phyloP scores from a whole-genome alignment of 1,140 invertebrate genomes.

The Steinernema khuongi region DNA sequence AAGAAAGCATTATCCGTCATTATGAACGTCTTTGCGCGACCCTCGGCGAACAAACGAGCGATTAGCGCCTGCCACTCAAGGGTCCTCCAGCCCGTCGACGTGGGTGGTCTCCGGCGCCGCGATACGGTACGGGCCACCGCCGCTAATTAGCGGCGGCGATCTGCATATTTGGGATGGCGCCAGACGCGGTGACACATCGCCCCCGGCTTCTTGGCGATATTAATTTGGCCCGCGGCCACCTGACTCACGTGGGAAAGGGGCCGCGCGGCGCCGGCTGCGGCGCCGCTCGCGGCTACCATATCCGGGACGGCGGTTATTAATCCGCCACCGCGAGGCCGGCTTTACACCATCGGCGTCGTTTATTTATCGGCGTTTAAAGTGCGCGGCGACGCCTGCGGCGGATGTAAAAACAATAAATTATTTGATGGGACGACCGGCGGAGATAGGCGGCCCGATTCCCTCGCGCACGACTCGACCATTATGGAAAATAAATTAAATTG shows the following conservation, averaged over 20 bases:
- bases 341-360: conserved; percentile 11
- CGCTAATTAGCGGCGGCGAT: neutral
- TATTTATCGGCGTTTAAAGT: conserved; percentile 5
- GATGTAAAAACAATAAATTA: conserved; percentile 14
- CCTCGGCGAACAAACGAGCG: conserved; percentile 16
- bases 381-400: neutral
- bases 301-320: neutral
- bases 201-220: conserved; percentile 6
- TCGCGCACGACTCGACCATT: conserved; percentile 11
- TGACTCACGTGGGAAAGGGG: no score
- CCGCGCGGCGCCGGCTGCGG: no score
- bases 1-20: conserved; percentile 13
- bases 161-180: neutral
- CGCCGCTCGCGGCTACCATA: conserved; percentile 10
- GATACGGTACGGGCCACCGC: no score
- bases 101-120: neutral
- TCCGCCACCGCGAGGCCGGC: neutral
- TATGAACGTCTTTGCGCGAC: conserved; percentile 15
- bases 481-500: conserved; percentile 17
- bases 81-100: neutral
- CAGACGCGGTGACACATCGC: conserved; percentile 6
- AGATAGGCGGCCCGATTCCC: neutral
- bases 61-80: conserved; percentile 12
- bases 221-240: no score
- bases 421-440: neutral